These are phyloP conservation scores for Epistrophe eligans DNA, from an alignment of 2,888 invertebrate species.

Conservation along the genomic window DNA sequence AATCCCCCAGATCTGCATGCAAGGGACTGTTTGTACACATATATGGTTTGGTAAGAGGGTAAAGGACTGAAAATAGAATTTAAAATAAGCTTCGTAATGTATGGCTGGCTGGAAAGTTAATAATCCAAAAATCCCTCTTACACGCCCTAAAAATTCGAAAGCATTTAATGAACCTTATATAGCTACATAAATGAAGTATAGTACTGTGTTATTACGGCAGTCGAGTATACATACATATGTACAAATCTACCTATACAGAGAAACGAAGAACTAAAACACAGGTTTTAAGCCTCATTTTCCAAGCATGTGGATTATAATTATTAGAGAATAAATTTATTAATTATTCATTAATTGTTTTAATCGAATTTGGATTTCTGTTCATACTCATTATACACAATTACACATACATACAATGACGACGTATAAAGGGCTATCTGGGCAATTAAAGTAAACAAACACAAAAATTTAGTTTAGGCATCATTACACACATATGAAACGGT, in stretches of 20 bases:
- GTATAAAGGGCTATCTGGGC: background rate
- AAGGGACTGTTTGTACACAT: background rate
- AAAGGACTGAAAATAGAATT: slow-evolving; percentile 55
- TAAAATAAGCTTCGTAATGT: slow-evolving; percentile 55
- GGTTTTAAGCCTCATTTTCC: slow-evolving; percentile 21
- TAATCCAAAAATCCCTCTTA: slow-evolving; percentile 65
- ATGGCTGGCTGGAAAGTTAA: slow-evolving; percentile 47
- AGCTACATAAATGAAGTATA: slow-evolving; percentile 13
- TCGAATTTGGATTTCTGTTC: slow-evolving; percentile 36
- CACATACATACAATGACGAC: background rate
- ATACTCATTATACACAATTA: background rate
- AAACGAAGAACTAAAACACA: background rate
- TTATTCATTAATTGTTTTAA: slow-evolving; percentile 71
- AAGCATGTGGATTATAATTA: slow-evolving; percentile 40
- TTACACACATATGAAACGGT: background rate
- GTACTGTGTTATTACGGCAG: slow-evolving; percentile 8
- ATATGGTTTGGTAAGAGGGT: background rate
- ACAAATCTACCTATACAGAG: background rate
- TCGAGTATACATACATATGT: background rate
- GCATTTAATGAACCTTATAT: slow-evolving; percentile 51
- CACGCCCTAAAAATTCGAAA: slow-evolving; percentile 28
- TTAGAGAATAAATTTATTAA: slow-evolving; percentile 70
- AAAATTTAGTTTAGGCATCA: slow-evolving; percentile 10
- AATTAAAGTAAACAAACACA: slow-evolving; percentile 25
- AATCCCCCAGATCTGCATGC: background rate